phyloP scores from a whole-genome alignment of 2,888 invertebrate species.

The Elaeidobius kamerunicus region DNA sequence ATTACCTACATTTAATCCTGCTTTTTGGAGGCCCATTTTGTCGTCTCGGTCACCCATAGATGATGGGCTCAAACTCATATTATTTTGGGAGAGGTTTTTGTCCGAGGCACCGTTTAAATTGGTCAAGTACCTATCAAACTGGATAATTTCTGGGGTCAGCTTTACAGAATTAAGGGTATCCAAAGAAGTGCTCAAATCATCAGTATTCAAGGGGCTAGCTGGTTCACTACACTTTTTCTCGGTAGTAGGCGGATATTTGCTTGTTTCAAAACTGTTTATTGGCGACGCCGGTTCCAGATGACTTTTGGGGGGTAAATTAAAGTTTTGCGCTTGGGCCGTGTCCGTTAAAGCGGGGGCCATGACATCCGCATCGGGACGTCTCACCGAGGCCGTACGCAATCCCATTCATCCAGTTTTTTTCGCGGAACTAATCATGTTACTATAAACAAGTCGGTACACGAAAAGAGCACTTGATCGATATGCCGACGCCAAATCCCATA shows the following conservation, averaged over 20 bases:
- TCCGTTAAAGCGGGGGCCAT: slow-evolving; percentile 95
- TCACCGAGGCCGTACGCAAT: slow-evolving; percentile 54
- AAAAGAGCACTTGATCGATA: slow-evolving; percentile 37
- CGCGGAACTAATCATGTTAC: slow-evolving; percentile 41
- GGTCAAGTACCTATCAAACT: slow-evolving; percentile 37
- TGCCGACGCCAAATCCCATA: slow-evolving; percentile 32
- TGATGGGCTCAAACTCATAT: slow-evolving; percentile 54
- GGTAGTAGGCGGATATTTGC: slow-evolving; percentile 35
- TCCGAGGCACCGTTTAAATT: slow-evolving; percentile 42
- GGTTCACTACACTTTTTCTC: slow-evolving; percentile 31
- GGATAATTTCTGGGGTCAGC: slow-evolving; percentile 41
- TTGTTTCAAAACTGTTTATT: slow-evolving; percentile 41
- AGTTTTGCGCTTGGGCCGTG: slow-evolving; percentile 55
- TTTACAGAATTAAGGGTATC: slow-evolving; percentile 42
- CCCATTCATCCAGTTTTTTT: slow-evolving; percentile 52
- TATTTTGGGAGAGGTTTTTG: slow-evolving; percentile 32
- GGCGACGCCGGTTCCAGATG: slow-evolving; percentile 41
- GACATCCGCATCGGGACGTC: slow-evolving; percentile 68
- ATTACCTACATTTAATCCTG: slow-evolving; percentile 54
- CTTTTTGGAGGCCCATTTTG: slow-evolving; percentile 53
- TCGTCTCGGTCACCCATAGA: slow-evolving; percentile 57
- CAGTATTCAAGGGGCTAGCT: slow-evolving; percentile 33
- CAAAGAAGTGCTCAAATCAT: slow-evolving; percentile 33
- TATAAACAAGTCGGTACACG: slow-evolving; percentile 28
- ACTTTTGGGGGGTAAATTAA: slow-evolving; percentile 47